Evolutionary conservation across 1,140 invertebrate genomes (phyloP).

Genomic region (Mamestra configurata): DNA sequence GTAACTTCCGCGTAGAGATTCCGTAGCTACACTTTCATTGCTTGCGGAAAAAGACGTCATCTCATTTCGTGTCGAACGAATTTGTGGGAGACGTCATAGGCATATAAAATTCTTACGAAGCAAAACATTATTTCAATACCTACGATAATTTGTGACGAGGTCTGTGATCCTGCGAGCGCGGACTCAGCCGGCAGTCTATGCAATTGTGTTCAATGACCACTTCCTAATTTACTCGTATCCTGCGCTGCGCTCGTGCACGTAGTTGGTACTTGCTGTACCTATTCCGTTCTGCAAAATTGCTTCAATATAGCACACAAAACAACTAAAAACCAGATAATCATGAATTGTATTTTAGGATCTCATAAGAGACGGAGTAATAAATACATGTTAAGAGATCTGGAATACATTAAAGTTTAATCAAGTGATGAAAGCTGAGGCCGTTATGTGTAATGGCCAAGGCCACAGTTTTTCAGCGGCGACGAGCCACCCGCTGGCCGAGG

Average conservation of each 20-base stretch:
- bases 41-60: no score
- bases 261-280: slow-evolving; percentile 24
- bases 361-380: not conserved
- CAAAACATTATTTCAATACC: not conserved
- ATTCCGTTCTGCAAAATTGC: slow-evolving; percentile 7
- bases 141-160: not conserved
- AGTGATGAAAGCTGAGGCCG: slow-evolving; percentile 48
- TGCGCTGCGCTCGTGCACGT: slow-evolving; percentile 61
- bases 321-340: not conserved
- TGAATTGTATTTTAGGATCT: not conserved
- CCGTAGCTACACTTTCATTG: no score
- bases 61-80: not conserved
- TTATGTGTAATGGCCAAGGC: slow-evolving; percentile 52
- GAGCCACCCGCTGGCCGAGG: slow-evolving; percentile 46
- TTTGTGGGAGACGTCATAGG: not conserved
- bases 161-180: slow-evolving; percentile 7
- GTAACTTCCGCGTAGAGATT: no score
- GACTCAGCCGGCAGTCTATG: slow-evolving; percentile 57
- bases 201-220: slow-evolving; percentile 84
- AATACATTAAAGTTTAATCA: not conserved
- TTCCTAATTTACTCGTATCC: slow-evolving; percentile 86
- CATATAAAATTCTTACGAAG: not conserved
- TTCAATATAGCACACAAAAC: not conserved
- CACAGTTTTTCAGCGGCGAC: slow-evolving; percentile 52
- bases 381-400: no score